A percentile compares a stretch with the other conserved stretches of the same genome.
These are phyloP conservation scores for Eretmochelys imbricata DNA, from an alignment of 2,113 vertebrate genomes.

Conservation along the genomic window DNA sequence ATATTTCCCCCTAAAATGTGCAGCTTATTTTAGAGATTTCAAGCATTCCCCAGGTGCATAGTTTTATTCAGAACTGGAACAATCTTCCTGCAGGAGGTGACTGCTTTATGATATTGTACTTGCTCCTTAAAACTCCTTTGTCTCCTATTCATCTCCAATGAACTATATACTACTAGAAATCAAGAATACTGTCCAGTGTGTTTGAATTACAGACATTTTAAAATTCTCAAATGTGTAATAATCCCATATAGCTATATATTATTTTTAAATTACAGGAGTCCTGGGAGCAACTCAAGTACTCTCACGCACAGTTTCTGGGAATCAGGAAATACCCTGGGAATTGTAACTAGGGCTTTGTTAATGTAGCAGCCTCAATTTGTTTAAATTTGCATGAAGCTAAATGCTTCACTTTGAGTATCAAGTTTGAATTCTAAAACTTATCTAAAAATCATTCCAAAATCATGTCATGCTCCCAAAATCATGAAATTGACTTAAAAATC, in stretches of 20 bases:
- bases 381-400: neutral
- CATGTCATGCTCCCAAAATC: neutral
- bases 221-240: neutral
- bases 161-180: neutral
- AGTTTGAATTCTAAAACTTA: neutral
- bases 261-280: neutral
- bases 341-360: neutral
- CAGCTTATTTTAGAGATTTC: conserved; percentile 16
- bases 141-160: neutral
- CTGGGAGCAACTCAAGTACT: neutral
- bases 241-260: neutral
- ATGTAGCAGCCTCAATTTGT: neutral
- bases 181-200: no score
- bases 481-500: neutral
- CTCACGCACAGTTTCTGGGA: neutral
- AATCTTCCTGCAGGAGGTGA: neutral
- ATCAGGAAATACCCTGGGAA: neutral
- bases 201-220: neutral
- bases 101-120: neutral
- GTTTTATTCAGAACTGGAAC: neutral
- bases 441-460: neutral
- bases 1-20: neutral
- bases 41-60: neutral
- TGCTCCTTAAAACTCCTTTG: neutral
- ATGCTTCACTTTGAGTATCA: neutral